Evolutionary conservation across 1,140 invertebrate genomes (phyloP).

Genomic region (Gonioctena quinquepunctata): DNA sequence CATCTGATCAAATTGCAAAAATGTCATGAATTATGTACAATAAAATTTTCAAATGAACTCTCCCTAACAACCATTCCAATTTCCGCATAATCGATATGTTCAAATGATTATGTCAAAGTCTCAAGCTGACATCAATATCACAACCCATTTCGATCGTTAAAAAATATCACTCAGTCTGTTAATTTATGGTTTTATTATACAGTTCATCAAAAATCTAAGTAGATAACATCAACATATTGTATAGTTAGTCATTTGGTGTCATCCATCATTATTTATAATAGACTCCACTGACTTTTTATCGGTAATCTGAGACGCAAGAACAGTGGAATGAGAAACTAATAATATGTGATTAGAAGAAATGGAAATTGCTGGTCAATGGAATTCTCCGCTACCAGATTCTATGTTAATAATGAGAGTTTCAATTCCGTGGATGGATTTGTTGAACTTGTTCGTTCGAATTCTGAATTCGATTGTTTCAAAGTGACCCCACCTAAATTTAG

Average conservation of each 20-base stretch:
- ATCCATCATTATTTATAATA: slow-evolving; percentile 14
- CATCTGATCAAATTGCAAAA: too few species aligned
- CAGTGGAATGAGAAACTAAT: slow-evolving; percentile 1
- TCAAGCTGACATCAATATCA: slow-evolving; percentile 2
- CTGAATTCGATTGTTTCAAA: too few species aligned
- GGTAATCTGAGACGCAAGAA: background rate
- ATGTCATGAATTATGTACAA: too few species aligned
- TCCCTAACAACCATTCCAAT: too few species aligned
- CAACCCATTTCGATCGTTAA: background rate
- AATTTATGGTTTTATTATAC: slow-evolving; percentile 21
- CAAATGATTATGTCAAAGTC: slow-evolving; percentile 13
- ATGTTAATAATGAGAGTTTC: background rate
- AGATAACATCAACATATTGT: slow-evolving; percentile 8
- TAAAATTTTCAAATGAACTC: too few species aligned
- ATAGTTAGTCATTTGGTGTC: slow-evolving; percentile 17
- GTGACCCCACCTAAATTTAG: too few species aligned
- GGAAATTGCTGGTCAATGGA: slow-evolving; percentile 3
- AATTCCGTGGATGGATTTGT: background rate
- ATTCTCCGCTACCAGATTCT: background rate
- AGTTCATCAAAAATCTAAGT: slow-evolving; percentile 17
- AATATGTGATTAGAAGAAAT: slow-evolving; percentile 1
- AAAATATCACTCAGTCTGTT: background rate
- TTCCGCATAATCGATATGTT: too few species aligned
- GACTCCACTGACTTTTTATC: slow-evolving; percentile 6
- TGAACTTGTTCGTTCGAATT: background rate